Evolutionary conservation across 2,797 vertebrate genomes (phyloP), one percentile per base, ranked within the genome.

Genomic region (Smutsia gigantea): DNA sequence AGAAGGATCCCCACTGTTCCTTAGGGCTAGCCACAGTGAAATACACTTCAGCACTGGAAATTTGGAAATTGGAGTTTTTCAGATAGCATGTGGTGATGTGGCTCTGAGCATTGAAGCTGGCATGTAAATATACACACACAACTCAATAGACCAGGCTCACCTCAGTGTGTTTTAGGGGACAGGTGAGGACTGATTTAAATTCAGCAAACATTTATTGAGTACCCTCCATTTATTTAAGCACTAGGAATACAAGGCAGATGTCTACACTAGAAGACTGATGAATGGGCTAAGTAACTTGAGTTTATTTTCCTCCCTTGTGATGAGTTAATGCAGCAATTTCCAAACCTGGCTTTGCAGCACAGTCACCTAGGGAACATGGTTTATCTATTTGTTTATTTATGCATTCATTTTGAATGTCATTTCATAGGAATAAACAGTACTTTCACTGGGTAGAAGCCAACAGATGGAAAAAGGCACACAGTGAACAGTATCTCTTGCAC

Each of bases 351-450:
- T 87, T 5, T 69, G 46, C 27, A 71, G 74, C 25, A 90, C 66
- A 68, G 82, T 66, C 61, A 82, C 59, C 71, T 15, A 66, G 91
- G 68, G 85, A 69, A 71, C 7, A n/a, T 21, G 66, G 64, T 75
- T 93, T 78, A 95, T 68, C 15, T 69, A 37, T 90, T 94, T 89
- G n/a, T 86, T 96, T 93, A 93, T 59, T 93, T 84, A 68, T 84
- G 64, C 31, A 72, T 81, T 79, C 64, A 29, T 77, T 94, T 69
- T 66, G 75, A 92, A 93, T 96, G 89, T 90, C 11, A 29, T 91
- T 87, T 89, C 83, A 34, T 23, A 49, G 53, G 15, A 77, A 90
- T 92, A 93, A 93, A 61, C 82, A 95, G 91, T 49, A 53, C 17
- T 71, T 46, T 83, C 27, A 79, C 42, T 51, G 25, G 55, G 74